phyloP scores from a whole-genome alignment of 2,113 vertebrate species.

The Merops nubicus region DNA sequence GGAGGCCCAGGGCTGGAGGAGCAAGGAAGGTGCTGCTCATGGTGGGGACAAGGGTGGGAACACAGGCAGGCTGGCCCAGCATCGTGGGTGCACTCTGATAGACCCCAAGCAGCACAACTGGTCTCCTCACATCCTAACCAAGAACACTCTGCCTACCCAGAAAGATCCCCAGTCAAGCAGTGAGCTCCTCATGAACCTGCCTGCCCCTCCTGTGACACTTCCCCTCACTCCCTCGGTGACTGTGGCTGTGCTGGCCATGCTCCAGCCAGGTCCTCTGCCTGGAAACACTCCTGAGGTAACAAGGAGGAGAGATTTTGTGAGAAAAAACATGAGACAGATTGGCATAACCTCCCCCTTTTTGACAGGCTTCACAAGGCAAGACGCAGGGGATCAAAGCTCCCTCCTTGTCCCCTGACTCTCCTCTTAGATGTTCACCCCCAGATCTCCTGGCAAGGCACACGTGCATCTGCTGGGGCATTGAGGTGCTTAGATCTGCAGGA shows the following conservation, averaged over 20 bases:
- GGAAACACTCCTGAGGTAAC: background rate
- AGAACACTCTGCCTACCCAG: background rate
- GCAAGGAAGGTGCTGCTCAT: background rate
- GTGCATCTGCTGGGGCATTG: background rate
- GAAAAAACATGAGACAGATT: background rate
- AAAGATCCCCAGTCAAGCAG: background rate
- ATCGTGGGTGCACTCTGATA: background rate
- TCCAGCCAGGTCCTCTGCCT: background rate
- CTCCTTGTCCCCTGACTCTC: background rate
- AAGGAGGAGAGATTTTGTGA: background rate
- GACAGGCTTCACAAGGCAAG: background rate
- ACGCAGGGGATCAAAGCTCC: background rate
- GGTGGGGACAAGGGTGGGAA: background rate
- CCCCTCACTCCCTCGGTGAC: background rate
- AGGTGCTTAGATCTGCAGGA: background rate
- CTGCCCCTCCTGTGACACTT: background rate
- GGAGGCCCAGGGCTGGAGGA: background rate
- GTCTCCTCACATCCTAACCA: background rate
- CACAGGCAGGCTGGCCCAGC: background rate
- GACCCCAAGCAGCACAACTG: background rate
- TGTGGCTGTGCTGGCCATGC: background rate
- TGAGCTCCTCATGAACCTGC: background rate
- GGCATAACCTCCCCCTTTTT: background rate
- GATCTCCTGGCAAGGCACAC: background rate
- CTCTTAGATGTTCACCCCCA: background rate